These are phyloP conservation scores for Galerucella calmariensis DNA, from an alignment of 2,888 invertebrate species.

Conservation along the genomic window DNA sequence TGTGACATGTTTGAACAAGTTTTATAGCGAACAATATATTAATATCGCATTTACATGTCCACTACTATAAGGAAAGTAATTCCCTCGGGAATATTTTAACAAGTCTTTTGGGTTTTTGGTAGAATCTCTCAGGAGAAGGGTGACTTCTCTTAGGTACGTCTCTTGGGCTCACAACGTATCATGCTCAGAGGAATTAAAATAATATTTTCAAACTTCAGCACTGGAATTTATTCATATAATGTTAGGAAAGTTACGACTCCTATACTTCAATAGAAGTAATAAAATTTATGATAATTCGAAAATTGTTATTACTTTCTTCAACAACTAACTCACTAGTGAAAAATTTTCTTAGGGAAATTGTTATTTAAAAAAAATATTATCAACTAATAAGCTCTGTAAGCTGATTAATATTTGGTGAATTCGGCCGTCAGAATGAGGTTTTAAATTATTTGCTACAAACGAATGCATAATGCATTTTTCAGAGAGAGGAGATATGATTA, in stretches of 20 bases:
- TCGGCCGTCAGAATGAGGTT: conserved; percentile 11
- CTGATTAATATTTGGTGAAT: conserved; percentile 2
- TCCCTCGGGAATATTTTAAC: conserved; percentile 63
- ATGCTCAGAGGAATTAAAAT: conserved; percentile 60
- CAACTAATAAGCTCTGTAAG: neutral
- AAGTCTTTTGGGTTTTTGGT: conserved; percentile 61
- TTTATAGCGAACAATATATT: too few species aligned
- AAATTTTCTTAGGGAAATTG: too few species aligned
- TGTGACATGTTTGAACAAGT: too few species aligned
- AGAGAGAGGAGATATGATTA: conserved; percentile 33
- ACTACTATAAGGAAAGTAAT: conserved; percentile 60
- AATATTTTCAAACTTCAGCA: conserved; percentile 52
- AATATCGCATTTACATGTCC: conserved; percentile 47
- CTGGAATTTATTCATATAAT: conserved; percentile 40
- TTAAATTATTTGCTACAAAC: conserved; percentile 29
- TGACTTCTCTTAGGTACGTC: conserved; percentile 55
- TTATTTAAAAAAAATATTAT: neutral
- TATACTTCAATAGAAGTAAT: conserved; percentile 24
- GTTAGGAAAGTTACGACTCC: conserved; percentile 16
- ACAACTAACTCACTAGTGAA: neutral
- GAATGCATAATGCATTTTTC: conserved; percentile 34
- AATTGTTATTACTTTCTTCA: too few species aligned
- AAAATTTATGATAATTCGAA: conserved; percentile 5
- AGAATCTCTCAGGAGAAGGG: conserved; percentile 58
- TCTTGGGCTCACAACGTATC: conserved; percentile 52